Conservation (phyloP, 1,140 invertebrate species). For the Lordiphosa collinella region DNA sequence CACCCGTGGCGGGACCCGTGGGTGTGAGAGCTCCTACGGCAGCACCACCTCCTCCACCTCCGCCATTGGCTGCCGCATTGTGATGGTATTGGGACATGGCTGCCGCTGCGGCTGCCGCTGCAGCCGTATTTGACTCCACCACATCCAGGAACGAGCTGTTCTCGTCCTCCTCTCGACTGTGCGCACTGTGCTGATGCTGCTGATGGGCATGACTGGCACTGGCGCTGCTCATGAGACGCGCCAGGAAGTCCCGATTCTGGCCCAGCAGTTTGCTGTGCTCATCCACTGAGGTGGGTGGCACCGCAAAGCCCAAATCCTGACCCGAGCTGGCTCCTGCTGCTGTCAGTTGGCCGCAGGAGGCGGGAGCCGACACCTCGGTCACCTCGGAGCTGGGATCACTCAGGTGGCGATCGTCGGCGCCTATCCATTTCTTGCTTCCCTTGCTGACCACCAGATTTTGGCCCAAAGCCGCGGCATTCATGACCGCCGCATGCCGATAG, state of each 20-base stretch:
- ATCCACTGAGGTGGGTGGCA: conserved; percentile 62
- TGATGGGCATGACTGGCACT: conserved; percentile 53
- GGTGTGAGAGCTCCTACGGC: background rate
- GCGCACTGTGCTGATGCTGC: conserved; percentile 59
- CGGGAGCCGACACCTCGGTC: conserved; percentile 26
- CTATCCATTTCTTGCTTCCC: conserved; percentile 79
- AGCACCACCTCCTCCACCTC: background rate
- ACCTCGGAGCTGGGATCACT: conserved; percentile 47
- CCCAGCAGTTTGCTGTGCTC: conserved; percentile 72
- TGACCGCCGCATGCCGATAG: conserved; percentile 62
- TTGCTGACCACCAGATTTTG: conserved; percentile 78
- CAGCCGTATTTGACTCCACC: conserved; percentile 73
- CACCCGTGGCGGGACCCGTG: conserved; percentile 7
- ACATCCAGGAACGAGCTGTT: conserved; percentile 78
- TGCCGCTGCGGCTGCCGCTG: conserved; percentile 45
- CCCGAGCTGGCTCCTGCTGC: conserved; percentile 11
- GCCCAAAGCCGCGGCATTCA: conserved; percentile 60
- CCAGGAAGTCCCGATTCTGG: conserved; percentile 73
- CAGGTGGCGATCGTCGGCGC: conserved; percentile 60
- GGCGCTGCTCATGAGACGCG: conserved; percentile 73
- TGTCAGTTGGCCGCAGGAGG: conserved; percentile 2
- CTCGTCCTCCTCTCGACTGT: conserved; percentile 72
- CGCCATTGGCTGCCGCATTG: conserved; percentile 24
- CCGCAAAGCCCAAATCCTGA: conserved; percentile 62
- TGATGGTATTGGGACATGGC: conserved; percentile 73